These are phyloP conservation scores for Loxodonta africana DNA, from an alignment of 2,113 vertebrate genomes.

Conservation along the genomic window DNA sequence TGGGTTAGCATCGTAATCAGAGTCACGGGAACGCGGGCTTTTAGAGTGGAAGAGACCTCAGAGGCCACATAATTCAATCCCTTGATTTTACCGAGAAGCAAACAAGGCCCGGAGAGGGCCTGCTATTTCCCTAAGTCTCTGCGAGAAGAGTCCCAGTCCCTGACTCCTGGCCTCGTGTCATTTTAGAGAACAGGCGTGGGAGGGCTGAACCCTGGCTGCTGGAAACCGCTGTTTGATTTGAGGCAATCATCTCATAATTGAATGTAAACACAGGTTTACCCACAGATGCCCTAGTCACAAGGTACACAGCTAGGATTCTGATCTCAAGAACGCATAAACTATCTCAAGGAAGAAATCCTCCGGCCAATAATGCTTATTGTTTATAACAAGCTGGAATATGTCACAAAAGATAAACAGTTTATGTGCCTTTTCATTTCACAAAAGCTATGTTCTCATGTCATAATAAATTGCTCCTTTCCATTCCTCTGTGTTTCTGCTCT, in stretches of 20 bases:
- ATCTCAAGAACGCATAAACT: slow-evolving; percentile 1
- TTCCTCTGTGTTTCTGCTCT: not conserved
- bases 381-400: not conserved
- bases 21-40: not conserved
- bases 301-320: not conserved
- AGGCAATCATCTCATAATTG: not conserved
- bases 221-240: not conserved
- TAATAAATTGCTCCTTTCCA: not conserved
- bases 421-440: not conserved
- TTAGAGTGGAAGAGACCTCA: not conserved
- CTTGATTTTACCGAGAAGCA: not conserved
- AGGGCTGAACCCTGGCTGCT: not conserved
- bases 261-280: not conserved
- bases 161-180: too few species aligned
- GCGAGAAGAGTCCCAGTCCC: not conserved
- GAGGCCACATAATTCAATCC: not conserved
- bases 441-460: not conserved
- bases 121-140: not conserved
- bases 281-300: not conserved
- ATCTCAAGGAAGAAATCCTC: not conserved
- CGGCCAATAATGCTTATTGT: not conserved
- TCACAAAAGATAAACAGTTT: not conserved
- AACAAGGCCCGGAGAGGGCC: not conserved
- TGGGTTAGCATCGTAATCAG: not conserved
- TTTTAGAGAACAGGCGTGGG: not conserved